Base-by-base conservation (phyloP, 2,113 vertebrate species). In the Myotis yumanensis region DNA sequence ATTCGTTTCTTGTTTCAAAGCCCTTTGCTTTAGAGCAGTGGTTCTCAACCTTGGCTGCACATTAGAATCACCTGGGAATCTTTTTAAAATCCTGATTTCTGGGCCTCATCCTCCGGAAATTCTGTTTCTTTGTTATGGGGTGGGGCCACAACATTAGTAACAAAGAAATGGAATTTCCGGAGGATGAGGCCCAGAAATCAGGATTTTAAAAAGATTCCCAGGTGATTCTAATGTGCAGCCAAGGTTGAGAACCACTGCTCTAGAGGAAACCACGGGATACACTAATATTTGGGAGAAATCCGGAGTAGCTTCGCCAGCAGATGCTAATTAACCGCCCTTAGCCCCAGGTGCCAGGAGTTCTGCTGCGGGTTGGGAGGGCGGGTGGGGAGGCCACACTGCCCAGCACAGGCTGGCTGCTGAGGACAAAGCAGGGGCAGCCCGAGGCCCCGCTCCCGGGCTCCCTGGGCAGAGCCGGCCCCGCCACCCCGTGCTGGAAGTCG, bases 401-500 rank as follows among this genome's bases (percentile, higher is more conserved):
- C 11, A 5, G 28, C 57, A 12, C n/a, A 51, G 57, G 66, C 28
- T 28, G n/a, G 37, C 16, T 11, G 32, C 23, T 4, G 30, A 80
- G 46, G 43, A 37, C 35, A 28, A 16, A 85, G 51, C 25, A 2
- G 69, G 32, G 64, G 51, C 75, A 30, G 9, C 62, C 48, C 10
- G 15, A 51, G 64, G 15, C 18, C 32, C 22, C 9, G 12, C 73
- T 48, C 37, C 25, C 40, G 14, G 18, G 9, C 11, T 3, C 37
- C 69, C 71, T 25, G 52, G 52, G 37, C 66, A 25, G 54, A 73
- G 35, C 46, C 72, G 51, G 51, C 57, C 48, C 37, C 46, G 22
- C 28, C 28, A 0, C 28, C 7, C 46, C 54, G 20, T 1, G 1
- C 3, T 10, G 64, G 73, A 4, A 3, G 48, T 7, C 30, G 2